Percentiles rank a stretch among this genome's conserved stretches.
These are phyloP conservation scores for Sorex araneus DNA, from an alignment of 2,113 vertebrate genomes.

Conservation along the genomic window DNA sequence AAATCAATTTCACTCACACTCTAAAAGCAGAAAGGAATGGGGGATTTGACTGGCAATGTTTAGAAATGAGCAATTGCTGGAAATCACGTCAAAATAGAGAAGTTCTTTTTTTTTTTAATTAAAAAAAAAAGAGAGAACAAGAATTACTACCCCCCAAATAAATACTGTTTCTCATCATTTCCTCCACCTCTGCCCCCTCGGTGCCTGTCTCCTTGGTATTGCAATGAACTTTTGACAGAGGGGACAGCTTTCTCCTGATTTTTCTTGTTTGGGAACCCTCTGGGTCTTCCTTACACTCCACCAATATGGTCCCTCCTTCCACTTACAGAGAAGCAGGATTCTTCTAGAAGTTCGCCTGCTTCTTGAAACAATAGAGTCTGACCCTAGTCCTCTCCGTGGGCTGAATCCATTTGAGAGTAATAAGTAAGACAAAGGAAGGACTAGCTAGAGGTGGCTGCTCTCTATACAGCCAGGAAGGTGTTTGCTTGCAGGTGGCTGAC, in stretches of 20 bases:
- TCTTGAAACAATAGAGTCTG: no score
- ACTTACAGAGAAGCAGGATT: accelerated
- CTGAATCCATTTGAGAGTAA: neutral
- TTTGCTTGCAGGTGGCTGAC: no score
- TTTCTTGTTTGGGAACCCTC: neutral
- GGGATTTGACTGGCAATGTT: constrained; percentile 61
- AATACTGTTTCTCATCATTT: neutral
- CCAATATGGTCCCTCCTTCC: accelerated
- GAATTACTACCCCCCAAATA: neutral
- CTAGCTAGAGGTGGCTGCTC: accelerated
- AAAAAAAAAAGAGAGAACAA: neutral
- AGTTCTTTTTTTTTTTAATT: neutral
- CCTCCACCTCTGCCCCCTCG: neutral
- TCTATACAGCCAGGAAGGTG: no score
- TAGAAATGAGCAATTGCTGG: constrained; percentile 75
- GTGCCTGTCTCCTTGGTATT: neutral
- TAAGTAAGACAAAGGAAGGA: neutral
- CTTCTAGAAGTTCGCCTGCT: neutral
- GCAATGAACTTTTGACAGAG: no score
- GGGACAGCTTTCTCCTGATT: neutral
- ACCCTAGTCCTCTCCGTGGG: no score
- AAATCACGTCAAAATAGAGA: constrained; percentile 69
- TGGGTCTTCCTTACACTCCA: accelerated
- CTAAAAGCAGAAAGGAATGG: constrained; percentile 80
- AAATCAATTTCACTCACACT: constrained; percentile 86